A percentile compares a stretch with the other conserved stretches of the same genome.
phyloP scores from a whole-genome alignment of 2,797 vertebrate species.

The Loriculus beryllinus region DNA sequence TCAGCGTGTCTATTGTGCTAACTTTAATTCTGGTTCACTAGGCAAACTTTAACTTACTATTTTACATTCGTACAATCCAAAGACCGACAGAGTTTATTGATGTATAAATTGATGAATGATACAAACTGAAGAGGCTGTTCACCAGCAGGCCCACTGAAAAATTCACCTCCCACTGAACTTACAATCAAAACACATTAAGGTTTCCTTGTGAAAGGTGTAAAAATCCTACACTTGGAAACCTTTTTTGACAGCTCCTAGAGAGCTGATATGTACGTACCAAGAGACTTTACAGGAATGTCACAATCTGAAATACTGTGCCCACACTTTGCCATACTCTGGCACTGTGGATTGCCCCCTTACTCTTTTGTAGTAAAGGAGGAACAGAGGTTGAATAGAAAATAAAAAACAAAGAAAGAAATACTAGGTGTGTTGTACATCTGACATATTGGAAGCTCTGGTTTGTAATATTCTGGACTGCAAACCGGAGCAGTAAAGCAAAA shows the following conservation, averaged over 20 bases:
- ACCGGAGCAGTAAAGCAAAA: background rate
- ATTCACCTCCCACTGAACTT: background rate
- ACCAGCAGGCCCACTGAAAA: background rate
- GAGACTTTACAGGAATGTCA: background rate
- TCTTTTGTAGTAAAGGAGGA: background rate
- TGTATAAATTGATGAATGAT: background rate
- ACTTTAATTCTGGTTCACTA: background rate
- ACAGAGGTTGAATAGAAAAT: background rate
- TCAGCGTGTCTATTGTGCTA: background rate
- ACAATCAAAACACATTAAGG: background rate
- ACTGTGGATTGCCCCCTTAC: background rate
- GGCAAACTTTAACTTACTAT: background rate
- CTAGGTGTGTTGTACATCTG: fast-evolving
- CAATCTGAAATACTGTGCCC: background rate
- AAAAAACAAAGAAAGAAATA: background rate
- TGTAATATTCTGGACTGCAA: background rate
- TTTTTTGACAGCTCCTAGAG: background rate
- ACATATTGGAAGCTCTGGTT: background rate
- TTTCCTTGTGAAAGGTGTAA: background rate
- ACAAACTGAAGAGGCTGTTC: background rate
- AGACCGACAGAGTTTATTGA: background rate
- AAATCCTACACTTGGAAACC: background rate
- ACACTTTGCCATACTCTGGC: background rate
- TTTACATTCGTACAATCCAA: background rate
- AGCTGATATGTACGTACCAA: background rate